Evolutionary conservation across 30 jellyfish, hydroid and myxozoan genomes (phyloP).

Genomic region (Catostylus mosaicus): DNA sequence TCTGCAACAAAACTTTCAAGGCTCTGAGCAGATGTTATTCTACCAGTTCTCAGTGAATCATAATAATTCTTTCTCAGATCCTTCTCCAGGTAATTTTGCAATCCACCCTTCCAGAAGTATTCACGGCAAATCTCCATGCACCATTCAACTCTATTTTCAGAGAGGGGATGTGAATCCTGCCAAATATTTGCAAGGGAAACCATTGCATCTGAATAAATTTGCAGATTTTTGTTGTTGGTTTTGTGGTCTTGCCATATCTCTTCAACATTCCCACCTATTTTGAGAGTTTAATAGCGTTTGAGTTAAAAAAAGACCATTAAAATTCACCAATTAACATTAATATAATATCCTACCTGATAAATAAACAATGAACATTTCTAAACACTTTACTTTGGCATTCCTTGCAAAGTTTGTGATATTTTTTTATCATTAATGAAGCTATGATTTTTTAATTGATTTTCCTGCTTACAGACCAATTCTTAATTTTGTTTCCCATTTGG

Average conservation of each 20-base stretch:
- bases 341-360: too few species aligned
- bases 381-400: too few species aligned
- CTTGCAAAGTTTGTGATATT: too few species aligned
- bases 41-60: slow-evolving; percentile 18
- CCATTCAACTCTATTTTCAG: slow-evolving; percentile 82
- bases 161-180: slow-evolving; percentile 53
- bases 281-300: too few species aligned
- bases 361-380: too few species aligned
- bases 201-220: slow-evolving; percentile 80
- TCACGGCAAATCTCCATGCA: slow-evolving; percentile 41
- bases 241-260: slow-evolving; percentile 73
- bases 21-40: background rate
- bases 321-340: too few species aligned
- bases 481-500: too few species aligned
- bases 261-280: slow-evolving; percentile 13
- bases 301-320: too few species aligned
- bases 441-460: too few species aligned
- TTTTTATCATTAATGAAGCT: too few species aligned
- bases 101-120: slow-evolving; percentile 77
- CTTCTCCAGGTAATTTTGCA: slow-evolving; percentile 40
- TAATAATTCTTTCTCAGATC: slow-evolving; percentile 25
- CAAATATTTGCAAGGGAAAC: slow-evolving; percentile 69
- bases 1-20: slow-evolving; percentile 5
- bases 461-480: too few species aligned
- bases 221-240: slow-evolving; percentile 7